Base-by-base conservation (phyloP, 2,888 invertebrate species). In the Acanthoscelides obtectus region DNA sequence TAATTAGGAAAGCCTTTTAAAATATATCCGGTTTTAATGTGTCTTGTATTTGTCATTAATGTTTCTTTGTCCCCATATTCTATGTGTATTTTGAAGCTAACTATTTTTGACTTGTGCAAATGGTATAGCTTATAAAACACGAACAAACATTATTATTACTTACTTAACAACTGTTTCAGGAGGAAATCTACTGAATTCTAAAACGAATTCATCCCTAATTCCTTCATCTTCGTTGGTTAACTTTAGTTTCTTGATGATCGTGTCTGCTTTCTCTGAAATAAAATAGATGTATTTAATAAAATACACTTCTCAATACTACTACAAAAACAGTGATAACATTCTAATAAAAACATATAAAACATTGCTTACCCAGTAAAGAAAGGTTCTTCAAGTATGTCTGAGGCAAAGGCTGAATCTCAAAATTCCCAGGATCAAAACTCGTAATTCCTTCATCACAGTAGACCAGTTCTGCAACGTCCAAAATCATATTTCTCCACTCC, bases 121-220 rank as follows among this genome's bases (percentile, higher is more conserved):
- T n/a, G n/a, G n/a, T n/a, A n/a, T n/a, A n/a, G n/a, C n/a, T n/a
- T n/a, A n/a, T n/a, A n/a, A n/a, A n/a, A n/a, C n/a, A n/a, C n/a
- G n/a, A n/a, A n/a, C n/a, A n/a, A n/a, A n/a, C n/a, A n/a, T n/a
- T n/a, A n/a, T n/a, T n/a, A n/a, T n/a, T 12, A 76, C 79, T 81
- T 78, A 82, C 82, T 78, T 72, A 20, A 77, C 75, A 22, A 80
- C 77, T 69, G 76, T 76, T 17, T 78, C 74, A 1, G 73, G 70
- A 20, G 76, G 73, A 67, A 80, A 76, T 67, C 69, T 75, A 20
- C 73, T 73, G 70, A 82, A 81, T 71, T 80, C 74, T 21, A 71
- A 22, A 8, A 78, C 73, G 64, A 81, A 75, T 25, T 79, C 78
- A 45, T 80, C 76, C 5, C 79, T 73, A 25, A 78, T 77, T 64